phyloP scores from a whole-genome alignment of 2,888 invertebrate genomes.

The Phengaris alcon region DNA sequence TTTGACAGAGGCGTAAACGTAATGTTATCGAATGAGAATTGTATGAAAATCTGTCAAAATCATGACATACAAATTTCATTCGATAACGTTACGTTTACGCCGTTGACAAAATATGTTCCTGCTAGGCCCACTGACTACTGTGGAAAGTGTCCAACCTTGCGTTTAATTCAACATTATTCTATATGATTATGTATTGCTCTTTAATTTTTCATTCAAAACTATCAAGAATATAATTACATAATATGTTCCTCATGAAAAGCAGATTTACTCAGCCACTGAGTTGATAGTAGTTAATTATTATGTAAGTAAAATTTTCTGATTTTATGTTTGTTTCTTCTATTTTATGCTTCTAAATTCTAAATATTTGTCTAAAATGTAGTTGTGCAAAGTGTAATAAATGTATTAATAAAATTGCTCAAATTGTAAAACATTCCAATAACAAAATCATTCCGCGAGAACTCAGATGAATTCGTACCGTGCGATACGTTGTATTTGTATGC shows the following conservation, averaged over 20 bases:
- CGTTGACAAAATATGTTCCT: too few relatives aligned
- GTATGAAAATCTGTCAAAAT: too few relatives aligned
- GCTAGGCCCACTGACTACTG: too few relatives aligned
- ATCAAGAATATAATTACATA: background rate
- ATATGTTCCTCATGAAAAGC: slow-evolving; percentile 2
- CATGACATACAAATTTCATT: too few relatives aligned
- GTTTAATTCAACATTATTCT: background rate
- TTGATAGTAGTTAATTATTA: slow-evolving; percentile 2
- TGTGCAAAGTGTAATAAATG: background rate
- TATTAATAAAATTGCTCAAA: background rate
- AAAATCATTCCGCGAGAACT: background rate
- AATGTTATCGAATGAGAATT: too few relatives aligned
- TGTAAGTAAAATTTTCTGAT: background rate
- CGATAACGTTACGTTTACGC: too few relatives aligned
- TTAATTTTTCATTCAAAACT: background rate
- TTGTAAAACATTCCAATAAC: background rate
- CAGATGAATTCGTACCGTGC: background rate
- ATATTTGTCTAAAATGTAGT: background rate
- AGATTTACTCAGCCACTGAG: background rate
- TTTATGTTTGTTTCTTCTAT: background rate
- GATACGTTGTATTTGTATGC: background rate
- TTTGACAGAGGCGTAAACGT: too few relatives aligned
- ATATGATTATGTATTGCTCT: background rate
- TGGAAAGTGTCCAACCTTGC: too few relatives aligned
- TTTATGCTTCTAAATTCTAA: too few relatives aligned